phyloP scores from a whole-genome alignment of 2,797 vertebrate species.

The Pseudomugil gertrudae region DNA sequence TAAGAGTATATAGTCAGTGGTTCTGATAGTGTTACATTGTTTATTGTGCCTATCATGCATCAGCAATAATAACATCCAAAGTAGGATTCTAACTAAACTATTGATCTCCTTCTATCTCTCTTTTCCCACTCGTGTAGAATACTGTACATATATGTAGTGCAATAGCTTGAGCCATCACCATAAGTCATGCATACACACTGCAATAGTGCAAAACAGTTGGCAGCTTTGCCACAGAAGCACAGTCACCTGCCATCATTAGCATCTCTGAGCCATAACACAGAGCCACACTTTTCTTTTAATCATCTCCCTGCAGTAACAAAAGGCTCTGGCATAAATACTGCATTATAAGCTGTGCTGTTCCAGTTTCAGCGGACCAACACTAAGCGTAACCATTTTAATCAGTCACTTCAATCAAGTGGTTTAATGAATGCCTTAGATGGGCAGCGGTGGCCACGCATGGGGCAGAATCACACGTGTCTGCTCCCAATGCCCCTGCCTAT shows the following conservation, averaged over 20 bases:
- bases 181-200: constrained; percentile 43
- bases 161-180: constrained; percentile 53
- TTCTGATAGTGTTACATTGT: constrained; percentile 55
- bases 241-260: constrained; percentile 15
- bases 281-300: constrained; percentile 50
- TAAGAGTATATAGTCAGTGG: constrained; percentile 47
- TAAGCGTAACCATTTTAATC: constrained; percentile 60
- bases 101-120: constrained; percentile 62
- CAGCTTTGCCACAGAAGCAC: constrained; percentile 48
- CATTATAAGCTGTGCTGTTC: constrained; percentile 13
- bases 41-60: constrained; percentile 67
- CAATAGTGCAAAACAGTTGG: constrained; percentile 46
- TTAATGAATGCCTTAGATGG: constrained; percentile 58
- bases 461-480: constrained; percentile 29
- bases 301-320: constrained; percentile 18
- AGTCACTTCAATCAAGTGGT: constrained; percentile 50
- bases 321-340: constrained; percentile 16
- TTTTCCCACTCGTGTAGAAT: constrained; percentile 62
- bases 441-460: constrained; percentile 13
- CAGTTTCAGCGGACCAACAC: constrained; percentile 32
- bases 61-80: constrained; percentile 71
- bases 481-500: constrained; percentile 49
- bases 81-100: constrained; percentile 37
- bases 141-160: constrained; percentile 69
- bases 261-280: constrained; percentile 63